Evolutionary conservation across 2,797 vertebrate genomes (phyloP).

Genomic region (Gambusia yucatana): DNA sequence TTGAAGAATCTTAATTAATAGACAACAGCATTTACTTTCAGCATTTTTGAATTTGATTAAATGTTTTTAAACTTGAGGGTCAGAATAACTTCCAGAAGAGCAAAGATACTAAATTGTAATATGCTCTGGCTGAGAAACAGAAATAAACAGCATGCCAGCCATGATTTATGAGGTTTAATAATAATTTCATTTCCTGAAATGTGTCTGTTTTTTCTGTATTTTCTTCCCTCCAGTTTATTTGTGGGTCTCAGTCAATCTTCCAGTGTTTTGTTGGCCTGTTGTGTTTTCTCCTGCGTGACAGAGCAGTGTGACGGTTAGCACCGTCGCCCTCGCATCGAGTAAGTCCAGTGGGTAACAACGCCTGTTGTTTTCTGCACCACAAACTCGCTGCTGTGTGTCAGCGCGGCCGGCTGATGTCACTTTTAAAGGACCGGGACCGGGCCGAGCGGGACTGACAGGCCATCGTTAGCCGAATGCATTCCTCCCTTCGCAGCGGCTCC

Average conservation of each 20-base stretch:
- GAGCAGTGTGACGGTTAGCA: not conserved
- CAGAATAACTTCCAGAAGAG: not conserved
- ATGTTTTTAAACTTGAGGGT: no score
- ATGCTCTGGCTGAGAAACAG: not conserved
- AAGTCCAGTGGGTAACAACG: conserved; percentile 8
- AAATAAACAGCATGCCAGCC: not conserved
- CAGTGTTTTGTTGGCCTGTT: not conserved
- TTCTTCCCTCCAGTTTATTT: not conserved
- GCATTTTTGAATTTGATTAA: no score
- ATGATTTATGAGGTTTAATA: not conserved
- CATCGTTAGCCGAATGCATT: conserved; percentile 61
- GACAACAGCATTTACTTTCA: no score
- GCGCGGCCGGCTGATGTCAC: conserved; percentile 51
- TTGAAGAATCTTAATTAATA: no score
- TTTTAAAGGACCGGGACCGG: conserved; percentile 22
- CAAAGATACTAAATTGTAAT: not conserved
- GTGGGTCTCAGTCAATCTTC: not conserved
- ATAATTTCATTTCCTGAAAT: not conserved
- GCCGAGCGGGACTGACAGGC: conserved; percentile 55
- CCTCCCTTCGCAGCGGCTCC: conserved; percentile 38
- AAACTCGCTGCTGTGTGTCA: conserved; percentile 44
- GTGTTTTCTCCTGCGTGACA: not conserved
- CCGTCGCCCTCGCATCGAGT: not conserved
- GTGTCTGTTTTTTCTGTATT: not conserved
- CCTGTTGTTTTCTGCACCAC: conserved; percentile 17